Conservation (phyloP, 2,113 vertebrate genomes). For the Hepsetus odoe region DNA sequence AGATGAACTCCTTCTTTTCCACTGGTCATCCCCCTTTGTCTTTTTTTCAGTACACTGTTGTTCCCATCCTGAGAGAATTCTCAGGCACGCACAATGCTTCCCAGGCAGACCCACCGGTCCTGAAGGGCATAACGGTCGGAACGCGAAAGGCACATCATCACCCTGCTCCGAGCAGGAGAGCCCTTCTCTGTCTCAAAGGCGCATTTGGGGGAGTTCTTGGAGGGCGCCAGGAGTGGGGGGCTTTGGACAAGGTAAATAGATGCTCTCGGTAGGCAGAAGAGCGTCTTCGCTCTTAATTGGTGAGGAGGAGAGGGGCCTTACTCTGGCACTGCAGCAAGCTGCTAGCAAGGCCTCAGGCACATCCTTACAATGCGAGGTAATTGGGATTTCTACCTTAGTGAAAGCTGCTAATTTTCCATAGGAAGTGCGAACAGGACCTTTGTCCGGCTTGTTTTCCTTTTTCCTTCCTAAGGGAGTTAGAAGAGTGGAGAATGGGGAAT, state of each 20-base stretch:
- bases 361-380: conserved; percentile 96
- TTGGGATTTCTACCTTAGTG: conserved; percentile 99
- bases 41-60: conserved; percentile 84
- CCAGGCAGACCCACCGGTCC: conserved; percentile 74
- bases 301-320: conserved; percentile 77
- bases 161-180: conserved; percentile 83
- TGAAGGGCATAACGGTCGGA: conserved; percentile 81
- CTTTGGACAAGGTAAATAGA: conserved; percentile 83
- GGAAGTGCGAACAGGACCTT: conserved; percentile 99
- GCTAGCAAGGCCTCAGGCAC: conserved; percentile 71
- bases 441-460: conserved; percentile 99
- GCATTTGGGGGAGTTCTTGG: conserved; percentile 65
- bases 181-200: conserved; percentile 94
- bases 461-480: conserved; percentile 92
- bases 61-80: conserved; percentile 86
- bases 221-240: conserved; percentile 46
- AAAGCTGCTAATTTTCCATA: conserved; percentile 99
- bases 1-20: conserved; percentile 72
- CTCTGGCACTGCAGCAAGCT: conserved; percentile 72
- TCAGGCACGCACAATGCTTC: conserved; percentile 86
- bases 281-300: conserved; percentile 98
- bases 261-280: conserved; percentile 88
- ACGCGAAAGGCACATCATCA: conserved; percentile 81
- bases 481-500: conserved; percentile 93
- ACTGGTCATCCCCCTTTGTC: conserved; percentile 40